These are phyloP conservation scores for Ptilonorhynchus violaceus DNA, from an alignment of 2,113 vertebrate species.

Conservation along the genomic window DNA sequence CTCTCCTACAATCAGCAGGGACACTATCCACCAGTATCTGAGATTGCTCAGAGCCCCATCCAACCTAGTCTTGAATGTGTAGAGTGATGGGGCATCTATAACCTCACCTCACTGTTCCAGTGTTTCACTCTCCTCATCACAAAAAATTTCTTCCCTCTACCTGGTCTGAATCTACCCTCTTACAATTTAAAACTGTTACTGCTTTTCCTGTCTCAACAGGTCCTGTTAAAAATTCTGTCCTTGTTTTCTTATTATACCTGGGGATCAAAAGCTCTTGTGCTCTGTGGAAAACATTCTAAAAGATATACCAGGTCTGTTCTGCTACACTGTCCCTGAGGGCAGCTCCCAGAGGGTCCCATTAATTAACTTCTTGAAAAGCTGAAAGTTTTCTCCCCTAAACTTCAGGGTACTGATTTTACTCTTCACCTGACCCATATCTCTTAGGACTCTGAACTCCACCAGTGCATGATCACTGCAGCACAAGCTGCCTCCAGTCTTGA, in stretches of 20 bases:
- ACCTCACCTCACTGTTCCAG: not conserved
- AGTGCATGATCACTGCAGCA: not conserved
- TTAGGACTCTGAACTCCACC: not conserved
- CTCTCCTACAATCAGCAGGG: rapidly evolving
- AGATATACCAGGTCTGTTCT: not conserved
- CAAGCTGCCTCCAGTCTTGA: not conserved
- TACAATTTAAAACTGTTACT: not conserved
- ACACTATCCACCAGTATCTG: not conserved
- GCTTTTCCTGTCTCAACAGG: not conserved
- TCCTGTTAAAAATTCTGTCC: not conserved
- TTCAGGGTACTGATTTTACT: not conserved
- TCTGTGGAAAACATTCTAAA: not conserved
- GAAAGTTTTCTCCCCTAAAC: not conserved
- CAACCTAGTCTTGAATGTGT: rapidly evolving
- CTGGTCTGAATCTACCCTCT: not conserved
- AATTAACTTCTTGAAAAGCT: not conserved
- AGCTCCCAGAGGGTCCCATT: not conserved
- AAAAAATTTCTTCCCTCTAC: not conserved
- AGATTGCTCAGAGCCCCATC: not conserved
- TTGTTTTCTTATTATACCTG: not conserved
- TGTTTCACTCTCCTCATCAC: not conserved
- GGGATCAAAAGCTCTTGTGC: rapidly evolving
- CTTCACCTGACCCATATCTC: rapidly evolving
- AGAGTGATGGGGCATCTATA: rapidly evolving
- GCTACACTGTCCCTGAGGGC: not conserved